phyloP scores from a whole-genome alignment of 2,888 invertebrate genomes.

The Caradrina kadenii region DNA sequence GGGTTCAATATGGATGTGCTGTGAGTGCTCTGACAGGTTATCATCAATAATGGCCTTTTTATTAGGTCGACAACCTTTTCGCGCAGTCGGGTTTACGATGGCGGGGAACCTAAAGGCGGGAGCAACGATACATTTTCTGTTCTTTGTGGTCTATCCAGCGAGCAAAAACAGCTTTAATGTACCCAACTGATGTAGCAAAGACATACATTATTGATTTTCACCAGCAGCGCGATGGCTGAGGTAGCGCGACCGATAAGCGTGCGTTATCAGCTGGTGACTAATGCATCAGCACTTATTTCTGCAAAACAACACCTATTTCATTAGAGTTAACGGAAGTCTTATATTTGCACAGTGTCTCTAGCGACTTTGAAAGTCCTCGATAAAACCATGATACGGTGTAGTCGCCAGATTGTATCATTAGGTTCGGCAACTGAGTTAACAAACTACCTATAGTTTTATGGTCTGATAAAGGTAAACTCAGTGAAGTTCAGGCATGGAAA shows the following conservation, averaged over 20 bases:
- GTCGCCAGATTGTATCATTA: slow-evolving; percentile 26
- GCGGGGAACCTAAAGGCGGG: slow-evolving; percentile 8
- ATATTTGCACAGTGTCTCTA: slow-evolving; percentile 28
- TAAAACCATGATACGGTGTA: slow-evolving; percentile 34
- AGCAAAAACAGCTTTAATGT: neutral
- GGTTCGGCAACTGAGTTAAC: neutral
- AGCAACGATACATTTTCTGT: slow-evolving; percentile 11
- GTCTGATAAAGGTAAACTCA: neutral
- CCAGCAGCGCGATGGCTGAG: slow-evolving; percentile 27
- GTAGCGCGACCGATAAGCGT: slow-evolving; percentile 54
- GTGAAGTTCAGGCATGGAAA: neutral
- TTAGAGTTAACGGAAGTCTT: slow-evolving; percentile 38
- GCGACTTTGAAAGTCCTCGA: slow-evolving; percentile 26
- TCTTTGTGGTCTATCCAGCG: slow-evolving; percentile 9
- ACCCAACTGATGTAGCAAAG: slow-evolving; percentile 1
- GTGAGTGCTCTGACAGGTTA: slow-evolving; percentile 24
- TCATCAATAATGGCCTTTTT: slow-evolving; percentile 39
- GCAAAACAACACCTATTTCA: slow-evolving; percentile 23
- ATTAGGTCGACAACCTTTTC: slow-evolving; percentile 28
- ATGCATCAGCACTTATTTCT: slow-evolving; percentile 35
- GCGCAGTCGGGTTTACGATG: slow-evolving; percentile 25
- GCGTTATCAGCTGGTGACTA: slow-evolving; percentile 57
- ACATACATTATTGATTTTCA: slow-evolving; percentile 51
- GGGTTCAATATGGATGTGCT: slow-evolving; percentile 28
- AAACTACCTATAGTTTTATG: neutral